These are phyloP conservation scores for Paracentrotus lividus DNA, from an alignment of 53 echinoderm and acorn worm species.

Conservation along the genomic window DNA sequence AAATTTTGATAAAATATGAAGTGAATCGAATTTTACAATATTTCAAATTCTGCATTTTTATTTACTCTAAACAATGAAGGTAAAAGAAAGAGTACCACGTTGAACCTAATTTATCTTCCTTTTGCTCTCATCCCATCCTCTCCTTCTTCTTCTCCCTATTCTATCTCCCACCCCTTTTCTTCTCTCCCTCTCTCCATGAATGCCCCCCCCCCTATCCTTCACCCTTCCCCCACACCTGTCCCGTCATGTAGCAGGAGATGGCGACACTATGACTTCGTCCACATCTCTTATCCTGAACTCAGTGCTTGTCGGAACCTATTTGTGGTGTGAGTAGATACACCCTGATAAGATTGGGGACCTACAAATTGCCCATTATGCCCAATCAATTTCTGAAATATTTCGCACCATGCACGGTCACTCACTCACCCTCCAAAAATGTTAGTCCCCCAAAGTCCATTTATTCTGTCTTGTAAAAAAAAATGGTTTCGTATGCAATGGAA, in stretches of 20 bases:
- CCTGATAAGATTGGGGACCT: neutral
- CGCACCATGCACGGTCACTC: conserved; percentile 4
- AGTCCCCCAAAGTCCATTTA: conserved; percentile 3
- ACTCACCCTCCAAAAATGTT: conserved; percentile 19
- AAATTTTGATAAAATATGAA: too few relatives aligned
- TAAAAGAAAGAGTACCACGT: too few relatives aligned
- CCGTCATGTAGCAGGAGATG: neutral
- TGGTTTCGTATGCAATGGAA: neutral
- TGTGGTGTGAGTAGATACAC: conserved; percentile 7
- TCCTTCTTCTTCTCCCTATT: neutral
- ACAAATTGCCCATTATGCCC: conserved; percentile 44
- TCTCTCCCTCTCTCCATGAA: neutral
- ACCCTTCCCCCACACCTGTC: neutral
- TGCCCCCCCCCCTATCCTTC: neutral
- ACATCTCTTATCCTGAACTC: neutral
- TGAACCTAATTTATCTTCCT: too few relatives aligned
- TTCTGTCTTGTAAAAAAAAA: neutral
- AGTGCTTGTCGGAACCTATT: conserved; percentile 52
- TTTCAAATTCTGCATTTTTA: too few relatives aligned
- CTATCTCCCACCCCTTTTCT: neutral
- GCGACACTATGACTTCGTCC: conserved; percentile 1
- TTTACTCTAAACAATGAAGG: too few relatives aligned
- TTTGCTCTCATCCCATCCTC: neutral
- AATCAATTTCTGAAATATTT: conserved; percentile 30
- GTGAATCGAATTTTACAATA: too few relatives aligned